Evolutionary conservation across 1,140 invertebrate species (phyloP).

Genomic region (Brachionus calyciflorus): DNA sequence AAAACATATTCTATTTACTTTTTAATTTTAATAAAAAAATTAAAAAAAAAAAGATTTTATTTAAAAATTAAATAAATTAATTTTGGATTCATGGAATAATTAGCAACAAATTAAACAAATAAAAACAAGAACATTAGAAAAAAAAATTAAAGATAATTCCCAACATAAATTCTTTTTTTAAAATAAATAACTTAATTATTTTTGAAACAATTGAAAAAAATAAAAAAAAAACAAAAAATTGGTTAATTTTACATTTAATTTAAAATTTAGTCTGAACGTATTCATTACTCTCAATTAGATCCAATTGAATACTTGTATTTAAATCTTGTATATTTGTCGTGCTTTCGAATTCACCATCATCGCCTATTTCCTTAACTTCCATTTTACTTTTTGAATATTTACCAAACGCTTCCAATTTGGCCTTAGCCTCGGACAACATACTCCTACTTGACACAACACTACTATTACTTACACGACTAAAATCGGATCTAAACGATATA

Average conservation of each 20-base stretch:
- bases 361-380: not conserved
- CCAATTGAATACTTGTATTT: not conserved
- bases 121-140: no score
- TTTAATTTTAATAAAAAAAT: no score
- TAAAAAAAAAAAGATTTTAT: no score
- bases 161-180: no score
- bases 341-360: not conserved
- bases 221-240: not conserved
- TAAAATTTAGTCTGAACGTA: constrained; percentile 32
- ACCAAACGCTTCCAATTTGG: constrained; percentile 41
- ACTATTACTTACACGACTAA: constrained; percentile 23
- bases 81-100: no score
- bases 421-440: constrained; percentile 39
- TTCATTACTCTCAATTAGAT: not conserved
- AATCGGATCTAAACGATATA: constrained; percentile 32
- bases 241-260: not conserved
- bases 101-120: no score
- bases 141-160: no score
- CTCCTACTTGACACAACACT: constrained; percentile 33
- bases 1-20: no score
- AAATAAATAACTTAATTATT: no score
- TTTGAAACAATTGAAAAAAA: not conserved
- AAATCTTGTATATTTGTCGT: not conserved
- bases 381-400: constrained; percentile 29
- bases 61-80: no score